Evolutionary conservation across 1,140 invertebrate genomes (phyloP).

Genomic region (Bicyclus anynana): DNA sequence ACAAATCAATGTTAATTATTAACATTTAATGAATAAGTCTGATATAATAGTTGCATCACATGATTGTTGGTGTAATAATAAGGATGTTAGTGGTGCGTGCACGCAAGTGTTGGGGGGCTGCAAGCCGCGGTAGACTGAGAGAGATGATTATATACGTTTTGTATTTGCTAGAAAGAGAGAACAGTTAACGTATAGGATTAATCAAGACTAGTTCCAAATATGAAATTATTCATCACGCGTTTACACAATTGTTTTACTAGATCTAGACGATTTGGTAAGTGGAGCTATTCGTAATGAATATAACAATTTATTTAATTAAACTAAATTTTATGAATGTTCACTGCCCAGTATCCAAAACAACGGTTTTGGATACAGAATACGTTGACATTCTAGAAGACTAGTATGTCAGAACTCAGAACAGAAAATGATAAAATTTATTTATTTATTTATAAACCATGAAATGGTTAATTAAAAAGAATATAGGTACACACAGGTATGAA

Average conservation of each 20-base stretch:
- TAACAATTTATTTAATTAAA: too few species aligned
- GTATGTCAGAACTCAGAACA: too few species aligned
- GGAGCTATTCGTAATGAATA: too few species aligned
- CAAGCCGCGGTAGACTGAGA: slow-evolving; percentile 27
- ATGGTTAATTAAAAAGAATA: too few species aligned
- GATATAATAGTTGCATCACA: slow-evolving; percentile 51
- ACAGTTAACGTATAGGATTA: slow-evolving; percentile 30
- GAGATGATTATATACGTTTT: slow-evolving; percentile 22
- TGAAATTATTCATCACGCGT: slow-evolving; percentile 17
- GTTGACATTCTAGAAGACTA: too few species aligned
- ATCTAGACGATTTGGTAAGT: too few species aligned
- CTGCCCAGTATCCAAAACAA: too few species aligned
- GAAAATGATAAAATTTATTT: too few species aligned
- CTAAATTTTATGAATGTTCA: too few species aligned
- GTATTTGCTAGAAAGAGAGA: slow-evolving; percentile 20
- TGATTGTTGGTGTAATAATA: slow-evolving; percentile 39
- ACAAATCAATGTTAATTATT: slow-evolving; percentile 24
- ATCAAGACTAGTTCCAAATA: slow-evolving; percentile 37
- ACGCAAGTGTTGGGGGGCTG: slow-evolving; percentile 31
- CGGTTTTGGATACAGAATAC: too few species aligned
- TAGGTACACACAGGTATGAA: too few species aligned
- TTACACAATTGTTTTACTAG: slow-evolving; percentile 32
- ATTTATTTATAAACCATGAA: too few species aligned
- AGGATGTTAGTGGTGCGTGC: slow-evolving; percentile 36
- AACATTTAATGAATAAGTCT: slow-evolving; percentile 30